phyloP scores from a whole-genome alignment of 92 coral and sea anemone genomes.

The Epizoanthus ramosus region DNA sequence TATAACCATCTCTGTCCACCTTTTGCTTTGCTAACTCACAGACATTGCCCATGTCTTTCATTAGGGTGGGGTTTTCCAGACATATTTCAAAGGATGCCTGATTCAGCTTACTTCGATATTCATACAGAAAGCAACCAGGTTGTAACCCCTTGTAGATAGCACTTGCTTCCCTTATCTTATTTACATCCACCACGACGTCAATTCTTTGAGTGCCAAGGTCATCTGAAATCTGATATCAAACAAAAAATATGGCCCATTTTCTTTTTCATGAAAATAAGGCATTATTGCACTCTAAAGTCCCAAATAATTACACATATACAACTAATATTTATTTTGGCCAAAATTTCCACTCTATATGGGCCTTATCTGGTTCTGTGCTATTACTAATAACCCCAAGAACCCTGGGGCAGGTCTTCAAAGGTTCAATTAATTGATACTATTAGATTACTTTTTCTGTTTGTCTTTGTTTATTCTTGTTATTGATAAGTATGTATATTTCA shows the following conservation, averaged over 20 bases:
- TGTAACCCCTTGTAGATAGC: slow-evolving; percentile 29
- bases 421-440: no score
- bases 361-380: no score
- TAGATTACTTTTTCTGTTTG: no score
- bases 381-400: no score
- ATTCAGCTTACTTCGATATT: slow-evolving; percentile 45
- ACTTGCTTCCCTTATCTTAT: slow-evolving; percentile 22
- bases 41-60: slow-evolving; percentile 20
- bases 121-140: slow-evolving; percentile 32
- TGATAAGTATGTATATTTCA: no score
- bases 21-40: slow-evolving; percentile 37
- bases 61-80: slow-evolving; percentile 41
- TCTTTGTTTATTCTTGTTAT: no score
- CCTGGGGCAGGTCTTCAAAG: no score
- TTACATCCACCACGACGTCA: slow-evolving; percentile 15
- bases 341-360: no score
- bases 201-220: slow-evolving; percentile 7
- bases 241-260: not conserved
- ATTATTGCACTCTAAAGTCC: no score
- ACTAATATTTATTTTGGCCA: no score
- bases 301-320: no score
- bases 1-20: slow-evolving; percentile 40
- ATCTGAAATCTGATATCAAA: slow-evolving; percentile 13
- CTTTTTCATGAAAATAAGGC: no score
- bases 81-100: slow-evolving; percentile 41